Percentiles rank a stretch among this genome's conserved stretches.
These are phyloP conservation scores for Rotaria magnacalcarata DNA, from an alignment of 2,888 invertebrate genomes.

Conservation along the genomic window DNA sequence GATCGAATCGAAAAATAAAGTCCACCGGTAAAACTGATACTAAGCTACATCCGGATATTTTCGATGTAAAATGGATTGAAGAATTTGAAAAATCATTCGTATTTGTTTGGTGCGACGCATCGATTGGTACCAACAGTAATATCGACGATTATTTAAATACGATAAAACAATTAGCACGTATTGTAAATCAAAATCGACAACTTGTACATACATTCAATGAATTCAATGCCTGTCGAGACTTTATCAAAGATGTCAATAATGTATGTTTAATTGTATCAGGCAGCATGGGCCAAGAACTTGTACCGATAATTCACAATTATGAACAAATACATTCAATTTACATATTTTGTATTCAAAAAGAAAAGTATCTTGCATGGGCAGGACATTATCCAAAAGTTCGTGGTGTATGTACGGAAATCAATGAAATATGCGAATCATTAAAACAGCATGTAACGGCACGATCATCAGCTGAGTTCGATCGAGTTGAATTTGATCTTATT, in stretches of 20 bases:
- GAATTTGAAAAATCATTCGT: neutral
- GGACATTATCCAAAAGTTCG: neutral
- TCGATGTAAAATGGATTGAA: neutral
- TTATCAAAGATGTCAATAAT: neutral
- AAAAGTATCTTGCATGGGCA: neutral
- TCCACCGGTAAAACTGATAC: too few relatives aligned
- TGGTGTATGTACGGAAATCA: neutral
- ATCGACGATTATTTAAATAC: neutral
- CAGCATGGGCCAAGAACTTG: neutral
- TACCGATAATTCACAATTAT: neutral
- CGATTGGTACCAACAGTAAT: neutral
- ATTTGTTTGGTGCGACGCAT: neutral
- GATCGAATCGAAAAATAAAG: too few relatives aligned
- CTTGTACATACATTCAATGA: constrained; percentile 6
- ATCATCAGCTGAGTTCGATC: neutral
- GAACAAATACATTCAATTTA: neutral
- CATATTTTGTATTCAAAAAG: neutral
- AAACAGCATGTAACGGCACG: too few relatives aligned
- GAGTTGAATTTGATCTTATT: neutral
- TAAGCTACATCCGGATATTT: neutral
- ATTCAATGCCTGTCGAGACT: neutral
- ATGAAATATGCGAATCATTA: neutral
- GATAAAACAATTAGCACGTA: neutral
- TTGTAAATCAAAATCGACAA: neutral
- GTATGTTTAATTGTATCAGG: neutral